phyloP scores from a whole-genome alignment of 2,113 vertebrate species.

The Brachyhypopomus occidentalis region DNA sequence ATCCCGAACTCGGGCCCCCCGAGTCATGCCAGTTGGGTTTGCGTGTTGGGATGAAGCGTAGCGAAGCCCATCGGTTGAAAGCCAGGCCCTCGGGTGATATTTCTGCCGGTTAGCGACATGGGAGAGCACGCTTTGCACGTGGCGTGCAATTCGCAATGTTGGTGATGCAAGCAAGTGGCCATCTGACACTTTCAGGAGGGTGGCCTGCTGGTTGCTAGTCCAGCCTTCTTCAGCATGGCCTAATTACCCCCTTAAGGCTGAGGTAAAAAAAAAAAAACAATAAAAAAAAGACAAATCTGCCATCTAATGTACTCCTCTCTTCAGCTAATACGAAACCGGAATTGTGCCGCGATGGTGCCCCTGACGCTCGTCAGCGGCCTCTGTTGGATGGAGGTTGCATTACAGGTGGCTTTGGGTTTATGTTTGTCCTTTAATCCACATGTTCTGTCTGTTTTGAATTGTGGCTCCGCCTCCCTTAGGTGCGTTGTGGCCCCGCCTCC shows the following conservation, averaged over 20 bases:
- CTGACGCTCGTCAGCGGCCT: too few relatives aligned
- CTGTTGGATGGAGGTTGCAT: too few relatives aligned
- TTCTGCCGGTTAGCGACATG: not conserved
- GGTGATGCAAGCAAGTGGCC: slow-evolving; percentile 4
- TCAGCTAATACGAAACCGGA: too few relatives aligned
- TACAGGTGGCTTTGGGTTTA: too few relatives aligned
- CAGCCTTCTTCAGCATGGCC: not conserved
- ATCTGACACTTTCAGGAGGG: slow-evolving; percentile 5
- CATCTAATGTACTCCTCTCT: too few relatives aligned
- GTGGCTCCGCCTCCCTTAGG: too few relatives aligned
- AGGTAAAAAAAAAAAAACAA: too few relatives aligned
- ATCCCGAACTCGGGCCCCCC: not conserved
- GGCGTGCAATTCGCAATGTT: not conserved
- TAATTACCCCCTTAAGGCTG: not conserved
- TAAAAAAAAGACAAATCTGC: too few relatives aligned
- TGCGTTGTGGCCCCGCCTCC: too few relatives aligned
- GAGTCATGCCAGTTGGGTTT: not conserved
- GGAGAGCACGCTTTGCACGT: not conserved
- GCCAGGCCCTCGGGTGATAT: not conserved
- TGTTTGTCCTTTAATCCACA: too few relatives aligned
- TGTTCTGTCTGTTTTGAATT: too few relatives aligned
- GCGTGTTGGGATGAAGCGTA: not conserved
- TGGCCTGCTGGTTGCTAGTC: not conserved
- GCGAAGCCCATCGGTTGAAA: not conserved
- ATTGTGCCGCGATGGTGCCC: too few relatives aligned